These are phyloP conservation scores for Pongo abelii DNA, from an alignment of 2,113 vertebrate species.

Conservation along the genomic window DNA sequence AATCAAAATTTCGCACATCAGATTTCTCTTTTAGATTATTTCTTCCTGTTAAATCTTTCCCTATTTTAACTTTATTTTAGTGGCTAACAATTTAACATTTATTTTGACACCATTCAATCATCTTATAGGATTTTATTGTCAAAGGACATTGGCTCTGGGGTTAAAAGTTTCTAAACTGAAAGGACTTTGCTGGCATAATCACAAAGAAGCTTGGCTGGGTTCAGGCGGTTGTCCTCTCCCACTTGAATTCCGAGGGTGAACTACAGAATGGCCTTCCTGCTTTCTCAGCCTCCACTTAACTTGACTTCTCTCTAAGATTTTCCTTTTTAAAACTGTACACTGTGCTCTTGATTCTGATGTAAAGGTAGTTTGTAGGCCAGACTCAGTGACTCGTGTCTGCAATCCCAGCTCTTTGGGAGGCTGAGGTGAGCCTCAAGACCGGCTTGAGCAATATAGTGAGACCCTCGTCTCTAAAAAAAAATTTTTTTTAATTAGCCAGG, in stretches of 20 bases:
- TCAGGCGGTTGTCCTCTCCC: neutral
- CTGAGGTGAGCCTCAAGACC: no score
- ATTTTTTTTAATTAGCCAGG: no score
- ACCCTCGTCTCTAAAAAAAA: no score
- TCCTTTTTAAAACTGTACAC: neutral
- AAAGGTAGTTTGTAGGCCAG: neutral
- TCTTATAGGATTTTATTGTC: conserved; percentile 68
- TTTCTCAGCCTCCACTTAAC: neutral
- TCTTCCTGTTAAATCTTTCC: conserved; percentile 54
- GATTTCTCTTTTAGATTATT: conserved; percentile 51
- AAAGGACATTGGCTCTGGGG: conserved; percentile 61
- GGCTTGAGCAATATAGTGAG: no score
- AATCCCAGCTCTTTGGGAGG: no score
- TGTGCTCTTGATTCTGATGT: neutral
- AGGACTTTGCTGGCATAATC: neutral
- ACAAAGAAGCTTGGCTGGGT: neutral
- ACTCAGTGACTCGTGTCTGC: no score
- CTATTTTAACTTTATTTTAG: conserved; percentile 74
- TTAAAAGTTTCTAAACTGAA: neutral
- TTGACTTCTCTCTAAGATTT: conserved; percentile 6
- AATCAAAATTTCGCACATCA: conserved; percentile 65
- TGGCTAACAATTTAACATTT: conserved; percentile 74
- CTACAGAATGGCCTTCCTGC: neutral
- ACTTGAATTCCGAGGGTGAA: neutral
- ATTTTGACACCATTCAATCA: conserved; percentile 28